Percentiles rank a stretch among this genome's conserved stretches.
Conservation (phyloP, 2,797 vertebrate genomes). For the Fringilla coelebs region DNA sequence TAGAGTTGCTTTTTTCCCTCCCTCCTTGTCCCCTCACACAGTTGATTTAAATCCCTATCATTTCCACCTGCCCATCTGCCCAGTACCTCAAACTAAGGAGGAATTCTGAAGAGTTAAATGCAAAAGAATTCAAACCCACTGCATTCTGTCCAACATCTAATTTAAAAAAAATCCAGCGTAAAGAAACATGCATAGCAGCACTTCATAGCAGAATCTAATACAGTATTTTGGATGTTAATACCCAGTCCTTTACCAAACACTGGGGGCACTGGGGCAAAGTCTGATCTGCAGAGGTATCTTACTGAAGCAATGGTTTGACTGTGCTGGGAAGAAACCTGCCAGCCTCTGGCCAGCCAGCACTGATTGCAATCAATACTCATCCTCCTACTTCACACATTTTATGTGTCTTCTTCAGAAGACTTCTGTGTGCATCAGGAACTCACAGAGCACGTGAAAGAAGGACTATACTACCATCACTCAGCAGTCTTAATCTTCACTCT, state of each 20-base stretch:
- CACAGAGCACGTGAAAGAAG: neutral
- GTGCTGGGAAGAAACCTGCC: neutral
- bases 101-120: neutral
- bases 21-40: neutral
- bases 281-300: neutral
- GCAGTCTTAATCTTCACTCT: neutral
- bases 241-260: neutral
- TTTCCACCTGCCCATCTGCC: neutral
- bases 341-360: neutral
- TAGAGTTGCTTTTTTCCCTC: neutral
- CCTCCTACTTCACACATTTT: neutral
- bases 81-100: neutral
- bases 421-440: neutral
- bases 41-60: neutral
- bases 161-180: neutral
- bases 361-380: rapidly evolving
- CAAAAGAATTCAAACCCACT: neutral
- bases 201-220: neutral
- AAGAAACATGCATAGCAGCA: neutral
- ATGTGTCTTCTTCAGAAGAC: neutral
- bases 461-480: neutral
- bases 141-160: neutral
- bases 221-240: neutral
- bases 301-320: neutral
- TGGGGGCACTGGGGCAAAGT: neutral